These are phyloP conservation scores for Osedax fenrisi DNA, from an alignment of 2,888 invertebrate species.

Conservation along the genomic window DNA sequence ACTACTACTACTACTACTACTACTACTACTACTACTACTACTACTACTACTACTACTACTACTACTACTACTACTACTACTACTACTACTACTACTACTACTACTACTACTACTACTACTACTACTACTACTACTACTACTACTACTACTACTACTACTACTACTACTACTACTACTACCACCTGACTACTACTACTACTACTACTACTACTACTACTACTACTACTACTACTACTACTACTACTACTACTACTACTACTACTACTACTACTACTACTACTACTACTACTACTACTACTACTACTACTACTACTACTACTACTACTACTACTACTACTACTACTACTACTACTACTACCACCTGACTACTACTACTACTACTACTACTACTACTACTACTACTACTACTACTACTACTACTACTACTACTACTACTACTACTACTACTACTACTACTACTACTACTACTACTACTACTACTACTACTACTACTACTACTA, in stretches of 20 bases:
- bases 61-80: slow-evolving; percentile 28
- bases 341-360: too few relatives aligned
- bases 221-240: background rate
- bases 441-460: slow-evolving; percentile 28
- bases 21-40: slow-evolving; percentile 28
- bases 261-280: background rate
- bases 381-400: slow-evolving; percentile 33
- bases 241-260: background rate
- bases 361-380: too few relatives aligned
- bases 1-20: slow-evolving; percentile 30
- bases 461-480: slow-evolving; percentile 30
- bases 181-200: slow-evolving; percentile 30
- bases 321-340: slow-evolving; percentile 30
- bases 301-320: background rate
- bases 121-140: slow-evolving; percentile 28
- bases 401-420: slow-evolving; percentile 29
- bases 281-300: background rate
- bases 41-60: slow-evolving; percentile 30
- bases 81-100: slow-evolving; percentile 29
- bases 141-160: slow-evolving; percentile 9
- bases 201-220: slow-evolving; percentile 9
- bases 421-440: slow-evolving; percentile 28
- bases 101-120: slow-evolving; percentile 28
- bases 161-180: slow-evolving; percentile 28
- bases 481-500: slow-evolving; percentile 29